A percentile compares a stretch with the other conserved stretches of the same genome.
Evolutionary conservation across 2,888 invertebrate genomes (phyloP).

Genomic region (Selenia dentaria): DNA sequence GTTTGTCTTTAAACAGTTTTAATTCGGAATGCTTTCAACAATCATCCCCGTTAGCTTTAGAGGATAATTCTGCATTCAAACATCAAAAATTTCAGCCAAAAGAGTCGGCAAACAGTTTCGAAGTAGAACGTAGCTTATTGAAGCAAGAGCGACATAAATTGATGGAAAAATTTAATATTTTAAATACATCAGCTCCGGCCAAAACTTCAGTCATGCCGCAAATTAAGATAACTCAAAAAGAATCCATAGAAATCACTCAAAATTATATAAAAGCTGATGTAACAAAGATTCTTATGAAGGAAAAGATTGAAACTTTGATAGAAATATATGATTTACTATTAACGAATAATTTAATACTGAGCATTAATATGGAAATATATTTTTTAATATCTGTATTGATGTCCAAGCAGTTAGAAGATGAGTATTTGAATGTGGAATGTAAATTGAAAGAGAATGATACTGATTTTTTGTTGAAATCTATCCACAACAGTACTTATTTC

Average conservation of each 20-base stretch:
- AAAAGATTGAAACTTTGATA: slow-evolving; percentile 81
- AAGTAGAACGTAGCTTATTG: slow-evolving; percentile 68
- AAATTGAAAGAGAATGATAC: slow-evolving; percentile 47
- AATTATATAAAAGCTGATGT: slow-evolving; percentile 66
- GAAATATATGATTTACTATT: slow-evolving; percentile 85
- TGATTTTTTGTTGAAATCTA: slow-evolving; percentile 67
- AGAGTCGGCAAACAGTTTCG: slow-evolving; percentile 60
- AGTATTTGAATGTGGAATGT: slow-evolving; percentile 48
- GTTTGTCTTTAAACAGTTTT: slow-evolving; percentile 66
- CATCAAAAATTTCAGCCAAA: slow-evolving; percentile 59
- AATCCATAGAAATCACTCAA: slow-evolving; percentile 47
- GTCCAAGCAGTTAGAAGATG: slow-evolving; percentile 71
- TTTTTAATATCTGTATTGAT: slow-evolving; percentile 87
- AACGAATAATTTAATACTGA: slow-evolving; percentile 85
- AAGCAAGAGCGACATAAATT: slow-evolving; percentile 74
- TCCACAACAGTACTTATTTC: slow-evolving; percentile 92
- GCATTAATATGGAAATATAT: slow-evolving; percentile 88
- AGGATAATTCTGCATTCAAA: slow-evolving; percentile 70
- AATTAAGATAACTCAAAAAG: slow-evolving; percentile 62
- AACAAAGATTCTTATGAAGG: slow-evolving; percentile 72
- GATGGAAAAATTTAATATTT: slow-evolving; percentile 75
- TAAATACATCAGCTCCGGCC: slow-evolving; percentile 57
- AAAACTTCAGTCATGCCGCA: slow-evolving; percentile 52
- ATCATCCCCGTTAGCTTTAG: slow-evolving; percentile 52
- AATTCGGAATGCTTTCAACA: slow-evolving; percentile 64